Conservation (phyloP, 2,113 vertebrate genomes). For the Emydura subglobosa region DNA sequence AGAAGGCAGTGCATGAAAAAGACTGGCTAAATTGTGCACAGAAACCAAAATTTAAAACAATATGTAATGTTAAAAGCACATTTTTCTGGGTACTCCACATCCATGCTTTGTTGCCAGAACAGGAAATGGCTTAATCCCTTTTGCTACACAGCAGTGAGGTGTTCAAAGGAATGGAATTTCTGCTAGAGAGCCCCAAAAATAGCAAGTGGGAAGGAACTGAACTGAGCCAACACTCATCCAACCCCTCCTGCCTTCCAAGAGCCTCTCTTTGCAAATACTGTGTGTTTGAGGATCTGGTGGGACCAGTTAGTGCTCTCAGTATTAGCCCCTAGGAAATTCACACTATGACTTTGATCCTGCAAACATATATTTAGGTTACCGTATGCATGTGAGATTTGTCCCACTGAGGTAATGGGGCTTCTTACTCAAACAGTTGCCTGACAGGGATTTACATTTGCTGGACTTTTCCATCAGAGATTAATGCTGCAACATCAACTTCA, state of each 20-base stretch:
- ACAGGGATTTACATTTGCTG: accelerated
- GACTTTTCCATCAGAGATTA: background rate
- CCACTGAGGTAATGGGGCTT: background rate
- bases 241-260: background rate
- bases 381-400: background rate
- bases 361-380: background rate
- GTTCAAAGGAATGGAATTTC: background rate
- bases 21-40: background rate
- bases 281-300: background rate
- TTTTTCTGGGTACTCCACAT: background rate
- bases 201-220: background rate
- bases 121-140: background rate
- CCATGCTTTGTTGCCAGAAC: background rate
- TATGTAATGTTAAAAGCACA: background rate
- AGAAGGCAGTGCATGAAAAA: accelerated
- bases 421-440: background rate
- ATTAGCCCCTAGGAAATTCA: background rate
- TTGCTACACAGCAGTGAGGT: background rate
- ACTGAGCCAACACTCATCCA: background rate
- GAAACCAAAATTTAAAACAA: background rate
- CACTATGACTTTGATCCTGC: background rate
- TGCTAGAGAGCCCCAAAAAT: background rate
- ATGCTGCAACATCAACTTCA: background rate
- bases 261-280: background rate
- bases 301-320: background rate